These are phyloP conservation scores for Pipistrellus nathusii DNA, from an alignment of 2,797 vertebrate genomes.

Conservation along the genomic window DNA sequence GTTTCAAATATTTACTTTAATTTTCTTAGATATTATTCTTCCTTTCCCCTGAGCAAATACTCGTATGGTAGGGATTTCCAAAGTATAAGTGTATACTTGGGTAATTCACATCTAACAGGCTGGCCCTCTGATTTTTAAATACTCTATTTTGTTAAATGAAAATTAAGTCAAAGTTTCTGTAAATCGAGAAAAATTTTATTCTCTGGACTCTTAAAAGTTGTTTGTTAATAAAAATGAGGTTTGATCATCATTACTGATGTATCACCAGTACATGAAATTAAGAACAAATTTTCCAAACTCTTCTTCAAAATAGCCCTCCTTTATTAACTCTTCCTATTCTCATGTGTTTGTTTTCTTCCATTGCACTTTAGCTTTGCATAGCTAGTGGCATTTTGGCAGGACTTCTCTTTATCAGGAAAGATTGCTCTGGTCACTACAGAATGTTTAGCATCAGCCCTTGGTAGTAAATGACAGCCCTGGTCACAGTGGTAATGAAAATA, in stretches of 20 bases:
- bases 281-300: background rate
- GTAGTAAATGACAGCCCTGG: background rate
- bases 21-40: background rate
- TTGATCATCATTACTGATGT: background rate
- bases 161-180: background rate
- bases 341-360: background rate
- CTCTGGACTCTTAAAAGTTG: background rate
- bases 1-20: background rate
- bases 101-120: background rate
- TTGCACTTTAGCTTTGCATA: background rate
- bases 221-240: background rate
- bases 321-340: background rate
- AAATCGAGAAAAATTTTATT: background rate
- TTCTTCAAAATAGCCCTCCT: background rate
- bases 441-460: background rate
- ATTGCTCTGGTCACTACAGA: background rate
- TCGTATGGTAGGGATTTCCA: background rate
- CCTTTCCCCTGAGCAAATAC: background rate
- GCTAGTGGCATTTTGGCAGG: background rate
- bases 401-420: background rate
- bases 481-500: background rate
- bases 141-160: slow-evolving; percentile 1
- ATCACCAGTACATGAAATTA: background rate
- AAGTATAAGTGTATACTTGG: background rate
- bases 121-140: slow-evolving; percentile 27